Base-by-base conservation (phyloP, 2,888 invertebrate genomes). In the Mythimna loreyi region DNA sequence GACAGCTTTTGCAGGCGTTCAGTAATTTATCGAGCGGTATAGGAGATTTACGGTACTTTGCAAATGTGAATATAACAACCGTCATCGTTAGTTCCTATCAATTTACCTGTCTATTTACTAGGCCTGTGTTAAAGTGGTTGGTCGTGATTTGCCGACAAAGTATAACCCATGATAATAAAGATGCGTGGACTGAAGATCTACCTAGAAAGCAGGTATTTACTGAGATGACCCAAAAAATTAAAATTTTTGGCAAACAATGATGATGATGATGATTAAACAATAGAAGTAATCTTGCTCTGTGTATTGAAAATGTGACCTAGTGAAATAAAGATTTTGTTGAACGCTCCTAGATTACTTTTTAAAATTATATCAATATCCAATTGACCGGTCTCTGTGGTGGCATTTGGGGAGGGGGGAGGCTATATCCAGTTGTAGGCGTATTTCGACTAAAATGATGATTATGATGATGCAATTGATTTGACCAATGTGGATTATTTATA, bases 31-130 rank as follows among this genome's bases (percentile, higher is more conserved):
- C 33, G 25, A 73, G 61, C 78, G 70, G 74, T 81, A 78, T 47
- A 55, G 28, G 65, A 63, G 23, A 81, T 77, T 77, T 57, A 66
- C 78, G 73, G 66, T 61, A 58, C 60, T 28, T 59, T 56, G 82
- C 70, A 81, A 78, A 81, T 80, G 82, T 56, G 65, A 71, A 80
- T 75, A 65, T 79, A 81, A 75, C 67, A 52, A 70, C 66, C 59
- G 50, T 55, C 57, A 45, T 75, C 72, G 72, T 64, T 56, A 71
- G 58, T 59, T 58, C 57, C 50, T 57, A 61, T 72, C 49, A 53
- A 58, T 61, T 57, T 45, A 8, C 16, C 13, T 65, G 73, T 60
- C 56, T 47, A 55, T 59, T 68, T 52, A 57, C 61, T 58, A 57
- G 45, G 13, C 6, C 1, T 9, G 21, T 2, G 19, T 36, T 53